These are phyloP conservation scores for Trichosurus vulpecula DNA, from an alignment of 2,797 vertebrate species.

Conservation along the genomic window DNA sequence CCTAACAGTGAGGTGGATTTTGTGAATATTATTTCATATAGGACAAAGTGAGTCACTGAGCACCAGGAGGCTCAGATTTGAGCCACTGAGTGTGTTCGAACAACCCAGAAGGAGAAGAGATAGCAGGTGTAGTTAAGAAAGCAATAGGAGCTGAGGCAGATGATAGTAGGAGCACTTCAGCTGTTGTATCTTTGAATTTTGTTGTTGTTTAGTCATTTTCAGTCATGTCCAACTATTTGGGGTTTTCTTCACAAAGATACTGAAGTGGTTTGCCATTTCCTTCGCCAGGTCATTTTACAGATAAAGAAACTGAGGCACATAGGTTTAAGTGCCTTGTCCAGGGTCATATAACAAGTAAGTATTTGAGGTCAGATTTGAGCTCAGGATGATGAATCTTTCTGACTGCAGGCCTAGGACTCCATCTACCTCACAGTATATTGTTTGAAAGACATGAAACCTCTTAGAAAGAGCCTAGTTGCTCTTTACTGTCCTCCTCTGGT, in stretches of 20 bases:
- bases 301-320: too few species aligned
- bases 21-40: neutral
- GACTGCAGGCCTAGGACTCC: neutral
- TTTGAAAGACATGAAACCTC: too few species aligned
- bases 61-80: neutral
- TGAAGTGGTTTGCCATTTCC: too few species aligned
- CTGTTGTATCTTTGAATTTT: neutral
- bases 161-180: neutral
- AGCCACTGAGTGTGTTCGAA: neutral
- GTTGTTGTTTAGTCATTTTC: too few species aligned
- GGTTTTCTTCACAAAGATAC: too few species aligned
- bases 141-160: neutral
- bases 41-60: neutral
- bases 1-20: neutral
- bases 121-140: neutral
- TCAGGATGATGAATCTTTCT: too few species aligned
- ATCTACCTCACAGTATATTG: neutral
- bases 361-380: too few species aligned
- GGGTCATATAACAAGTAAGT: neutral
- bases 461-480: too few species aligned
- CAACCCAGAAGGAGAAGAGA: neutral
- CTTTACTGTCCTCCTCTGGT: too few species aligned
- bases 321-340: too few species aligned
- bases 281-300: too few species aligned
- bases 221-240: too few species aligned